Evolutionary conservation across 2,113 vertebrate genomes (phyloP).

Genomic region (Lutjanus erythropterus): DNA sequence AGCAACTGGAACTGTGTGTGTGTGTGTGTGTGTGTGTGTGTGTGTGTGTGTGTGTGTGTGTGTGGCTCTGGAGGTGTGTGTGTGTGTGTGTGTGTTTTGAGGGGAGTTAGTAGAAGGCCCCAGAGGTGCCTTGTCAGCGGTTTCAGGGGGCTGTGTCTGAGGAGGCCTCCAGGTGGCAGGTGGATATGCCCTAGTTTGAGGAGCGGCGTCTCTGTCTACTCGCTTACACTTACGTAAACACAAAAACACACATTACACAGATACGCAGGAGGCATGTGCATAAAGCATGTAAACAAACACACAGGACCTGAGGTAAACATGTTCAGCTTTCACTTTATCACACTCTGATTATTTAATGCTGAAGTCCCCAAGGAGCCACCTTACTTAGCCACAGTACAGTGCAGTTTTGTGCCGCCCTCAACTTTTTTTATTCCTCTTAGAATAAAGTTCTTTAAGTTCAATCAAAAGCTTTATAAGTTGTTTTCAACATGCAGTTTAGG

Average conservation of each 20-base stretch:
- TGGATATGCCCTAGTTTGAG: constrained; percentile 67
- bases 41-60: constrained; percentile 19
- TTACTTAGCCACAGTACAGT: neutral
- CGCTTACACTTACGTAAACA: neutral
- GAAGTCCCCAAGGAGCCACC: neutral
- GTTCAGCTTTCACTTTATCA: neutral
- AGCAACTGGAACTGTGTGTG: constrained; percentile 14
- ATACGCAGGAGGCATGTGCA: neutral
- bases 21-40: constrained; percentile 44
- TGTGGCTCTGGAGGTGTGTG: constrained; percentile 14
- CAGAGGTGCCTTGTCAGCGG: constrained; percentile 66
- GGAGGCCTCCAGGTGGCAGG: constrained; percentile 74
- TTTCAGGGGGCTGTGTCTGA: constrained; percentile 67
- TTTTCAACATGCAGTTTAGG: neutral
- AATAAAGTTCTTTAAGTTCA: neutral
- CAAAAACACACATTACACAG: constrained; percentile 4
- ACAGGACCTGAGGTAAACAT: neutral
- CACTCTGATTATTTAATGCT: too few species aligned
- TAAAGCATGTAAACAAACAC: neutral
- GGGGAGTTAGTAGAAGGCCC: constrained; percentile 32
- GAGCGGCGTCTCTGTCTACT: constrained; percentile 25
- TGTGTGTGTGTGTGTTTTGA: constrained; percentile 37
- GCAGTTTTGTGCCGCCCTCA: neutral
- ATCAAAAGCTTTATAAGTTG: neutral
- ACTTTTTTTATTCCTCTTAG: neutral